Base-by-base conservation (phyloP, 2,797 vertebrate genomes). In the Benthosema pterotum region DNA sequence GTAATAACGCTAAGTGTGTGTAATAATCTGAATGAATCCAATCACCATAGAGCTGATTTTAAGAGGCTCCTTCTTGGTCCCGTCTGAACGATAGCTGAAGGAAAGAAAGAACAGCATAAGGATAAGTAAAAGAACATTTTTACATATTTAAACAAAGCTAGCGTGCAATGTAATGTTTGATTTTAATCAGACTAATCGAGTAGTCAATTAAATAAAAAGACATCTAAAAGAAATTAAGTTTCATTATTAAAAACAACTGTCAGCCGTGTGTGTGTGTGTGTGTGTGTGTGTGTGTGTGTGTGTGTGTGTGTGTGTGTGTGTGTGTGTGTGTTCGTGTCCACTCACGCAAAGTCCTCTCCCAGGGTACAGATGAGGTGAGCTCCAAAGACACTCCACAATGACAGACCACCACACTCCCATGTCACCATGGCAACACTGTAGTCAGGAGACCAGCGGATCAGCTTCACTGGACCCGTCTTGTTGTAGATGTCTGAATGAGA, bases 341-440 rank as follows among this genome's bases (percentile, higher is more conserved):
- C 97, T 92, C 78, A 99, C 97, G 94, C 94, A 88, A 98, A 99
- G 86, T 98, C 97, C 84, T 97, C 97, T 87, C 96, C 96, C 66
- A 99, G 93, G 46, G 97, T 99, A 89, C 97, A 99, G 85, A 99
- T 96, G 78, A 99, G 95, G 63, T 99, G 97, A 82, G 97, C 97
- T 74, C 97, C 97, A 78, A 99, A 99, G 65, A 99, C 97, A 63
- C 97, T 99, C 97, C 97, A 99, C 55, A 99, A 84, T 3, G 97
- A 99, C 42, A 99, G 91, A 57, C 97, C 96, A 8, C 97, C 97
- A 71, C 86, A 94, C 66, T 97, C 95, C 97, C 97, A 99, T 0
- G 97, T 98, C 75, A 99, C 96, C 92, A 96, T 96, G 75, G 89
- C 94, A 76, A 97, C 97, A 50, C 97, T 98, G 81, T 91, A 97